phyloP scores from a whole-genome alignment of 1,140 invertebrate species.

The Drosophila fuyamai region DNA sequence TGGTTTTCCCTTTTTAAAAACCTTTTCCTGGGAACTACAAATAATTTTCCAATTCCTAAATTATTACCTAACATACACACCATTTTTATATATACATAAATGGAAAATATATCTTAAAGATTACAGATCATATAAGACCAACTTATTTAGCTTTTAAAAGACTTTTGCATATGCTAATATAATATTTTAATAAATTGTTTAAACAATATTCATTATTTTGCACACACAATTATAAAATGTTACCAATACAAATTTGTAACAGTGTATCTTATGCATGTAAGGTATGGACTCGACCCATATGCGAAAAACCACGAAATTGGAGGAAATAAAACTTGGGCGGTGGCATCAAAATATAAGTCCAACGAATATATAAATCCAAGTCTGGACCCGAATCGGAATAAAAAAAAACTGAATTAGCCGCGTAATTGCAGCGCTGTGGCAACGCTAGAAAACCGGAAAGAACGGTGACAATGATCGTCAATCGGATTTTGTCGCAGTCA shows the following conservation, averaged over 20 bases:
- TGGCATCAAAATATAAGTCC: neutral
- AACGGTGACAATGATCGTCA: constrained; percentile 22
- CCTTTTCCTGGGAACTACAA: too few species aligned
- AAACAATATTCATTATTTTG: neutral
- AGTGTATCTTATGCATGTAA: constrained; percentile 17
- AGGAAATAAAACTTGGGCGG: constrained; percentile 55
- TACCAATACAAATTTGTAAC: neutral
- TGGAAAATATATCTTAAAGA: too few species aligned
- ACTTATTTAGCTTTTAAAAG: too few species aligned
- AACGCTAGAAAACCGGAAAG: constrained; percentile 46
- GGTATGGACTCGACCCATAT: constrained; percentile 29
- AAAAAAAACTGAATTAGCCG: constrained; percentile 25
- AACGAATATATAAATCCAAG: constrained; percentile 6
- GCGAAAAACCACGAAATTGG: constrained; percentile 60
- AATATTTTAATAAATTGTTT: neutral
- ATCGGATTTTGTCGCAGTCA: constrained; percentile 7
- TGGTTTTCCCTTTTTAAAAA: too few species aligned
- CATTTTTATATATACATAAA: too few species aligned
- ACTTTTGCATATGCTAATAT: too few species aligned
- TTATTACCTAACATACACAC: too few species aligned
- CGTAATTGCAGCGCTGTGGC: constrained; percentile 62
- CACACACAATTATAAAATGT: neutral
- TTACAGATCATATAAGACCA: too few species aligned
- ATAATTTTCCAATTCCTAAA: too few species aligned
- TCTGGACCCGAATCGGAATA: constrained; percentile 32